Base-by-base conservation (phyloP, 2,113 vertebrate genomes). In the Cynoglossus semilaevis region DNA sequence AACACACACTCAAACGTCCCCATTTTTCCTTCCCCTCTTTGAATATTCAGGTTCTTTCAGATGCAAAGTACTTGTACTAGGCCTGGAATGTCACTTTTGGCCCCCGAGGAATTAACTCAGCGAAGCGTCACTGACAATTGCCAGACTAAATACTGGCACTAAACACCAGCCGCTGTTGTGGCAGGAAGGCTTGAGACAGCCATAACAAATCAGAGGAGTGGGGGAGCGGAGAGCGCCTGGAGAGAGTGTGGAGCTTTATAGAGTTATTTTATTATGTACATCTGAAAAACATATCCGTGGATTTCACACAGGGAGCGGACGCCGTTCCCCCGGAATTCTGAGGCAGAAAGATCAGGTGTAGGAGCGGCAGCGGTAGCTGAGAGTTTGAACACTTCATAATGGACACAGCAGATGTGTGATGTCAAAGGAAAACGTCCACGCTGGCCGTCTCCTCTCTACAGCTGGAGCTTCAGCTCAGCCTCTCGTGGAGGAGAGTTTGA, bases 81-180 rank as follows among this genome's bases (percentile, higher is more conserved):
- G 57, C 81, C 79, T 74, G 71, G 78, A 82, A 82, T 79, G 80
- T 82, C 77, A 78, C 71, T 74, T 74, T 64, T 57, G 59, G 55
- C 73, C 72, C 66, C 79, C 8, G 12, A 76, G 76, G 74, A 76
- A 73, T 67, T 57, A 8, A 71, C 44, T 76, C 77, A 67, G 40
- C 59, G 72, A 76, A 80, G 77, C 80, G 46, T 77, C 70, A 64
- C 76, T 77, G 81, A 86, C 76, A 83, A 80, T 78, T 74, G 67
- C 67, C 82, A 80, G 74, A 79, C 79, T 81, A 75, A 84, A 83
- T 74, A 80, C 63, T 83, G 70, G 76, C 76, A 77, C 73, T 74
- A 82, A 76, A 80, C 75, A 73, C 77, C 80, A 71, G 68, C 49
- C 64, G 60, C 54, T 70, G 71, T 54, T 70, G 74, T 73, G 70